Evolutionary conservation across 2,888 invertebrate genomes (phyloP).

Genomic region (Megalurothrips usitatus): DNA sequence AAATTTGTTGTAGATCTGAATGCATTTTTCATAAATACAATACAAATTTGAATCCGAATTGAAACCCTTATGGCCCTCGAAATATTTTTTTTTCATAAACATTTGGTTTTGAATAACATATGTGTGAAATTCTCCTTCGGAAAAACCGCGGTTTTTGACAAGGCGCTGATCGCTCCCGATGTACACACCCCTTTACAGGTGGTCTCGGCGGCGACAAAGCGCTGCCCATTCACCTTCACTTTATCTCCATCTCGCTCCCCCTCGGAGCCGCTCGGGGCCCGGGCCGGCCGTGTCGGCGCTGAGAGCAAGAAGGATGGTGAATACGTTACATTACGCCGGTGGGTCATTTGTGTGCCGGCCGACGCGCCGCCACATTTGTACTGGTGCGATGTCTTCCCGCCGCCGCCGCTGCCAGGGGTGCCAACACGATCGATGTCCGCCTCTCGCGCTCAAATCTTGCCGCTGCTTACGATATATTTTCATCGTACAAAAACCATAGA

Average conservation of each 20-base stretch:
- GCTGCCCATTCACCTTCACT: neutral
- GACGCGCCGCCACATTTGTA: neutral
- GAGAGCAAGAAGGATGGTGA: neutral
- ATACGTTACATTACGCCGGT: neutral
- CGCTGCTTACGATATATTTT: neutral
- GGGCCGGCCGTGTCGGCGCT: neutral
- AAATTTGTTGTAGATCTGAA: too few species aligned
- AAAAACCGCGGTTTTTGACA: too few species aligned
- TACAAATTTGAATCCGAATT: too few species aligned
- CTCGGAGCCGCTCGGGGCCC: neutral
- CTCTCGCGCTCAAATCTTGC: neutral
- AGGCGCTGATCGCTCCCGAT: neutral
- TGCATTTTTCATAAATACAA: too few species aligned
- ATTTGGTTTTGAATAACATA: too few species aligned
- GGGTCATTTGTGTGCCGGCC: neutral
- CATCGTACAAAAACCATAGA: too few species aligned
- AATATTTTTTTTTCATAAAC: too few species aligned
- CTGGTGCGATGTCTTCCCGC: neutral
- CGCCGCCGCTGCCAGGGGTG: neutral
- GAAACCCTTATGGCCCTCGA: too few species aligned
- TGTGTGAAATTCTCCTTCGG: too few species aligned
- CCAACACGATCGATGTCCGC: neutral
- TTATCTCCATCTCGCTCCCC: neutral
- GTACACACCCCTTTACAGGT: neutral
- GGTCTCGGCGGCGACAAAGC: neutral